Percentiles rank a stretch among this genome's conserved stretches.
Conservation (phyloP, 2,113 vertebrate genomes). For the Macquaria australasica region DNA sequence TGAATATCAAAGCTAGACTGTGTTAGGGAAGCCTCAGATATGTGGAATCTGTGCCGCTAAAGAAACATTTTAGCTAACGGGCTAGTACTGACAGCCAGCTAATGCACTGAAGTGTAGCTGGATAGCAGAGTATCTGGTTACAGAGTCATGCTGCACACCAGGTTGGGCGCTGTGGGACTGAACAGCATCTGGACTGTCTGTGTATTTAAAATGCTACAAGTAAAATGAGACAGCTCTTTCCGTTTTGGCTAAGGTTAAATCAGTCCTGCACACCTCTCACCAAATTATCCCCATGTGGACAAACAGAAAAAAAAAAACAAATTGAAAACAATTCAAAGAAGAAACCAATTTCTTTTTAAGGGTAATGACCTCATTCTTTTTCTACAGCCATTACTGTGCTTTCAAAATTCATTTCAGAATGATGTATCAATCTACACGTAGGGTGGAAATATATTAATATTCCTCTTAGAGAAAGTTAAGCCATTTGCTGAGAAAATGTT, state of each 20-base stretch:
- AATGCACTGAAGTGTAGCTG: neutral
- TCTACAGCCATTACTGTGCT: neutral
- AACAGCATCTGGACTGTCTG: conserved; percentile 26
- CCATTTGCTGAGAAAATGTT: neutral
- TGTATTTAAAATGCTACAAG: conserved; percentile 22
- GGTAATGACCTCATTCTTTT: neutral
- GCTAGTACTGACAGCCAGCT: conserved; percentile 4
- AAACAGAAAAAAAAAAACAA: neutral
- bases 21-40: neutral
- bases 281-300: neutral
- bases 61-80: neutral
- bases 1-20: neutral
- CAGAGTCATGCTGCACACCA: conserved; percentile 29
- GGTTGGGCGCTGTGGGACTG: conserved; percentile 16
- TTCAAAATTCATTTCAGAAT: neutral
- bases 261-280: neutral
- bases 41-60: neutral
- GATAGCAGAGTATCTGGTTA: conserved; percentile 25
- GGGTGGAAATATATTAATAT: conserved; percentile 1
- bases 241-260: conserved; percentile 1
- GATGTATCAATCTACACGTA: neutral
- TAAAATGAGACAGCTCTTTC: conserved; percentile 16
- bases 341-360: neutral
- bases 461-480: neutral
- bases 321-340: neutral